phyloP scores from a whole-genome alignment of 2,113 vertebrate species.

The Phyllopteryx taeniolatus region DNA sequence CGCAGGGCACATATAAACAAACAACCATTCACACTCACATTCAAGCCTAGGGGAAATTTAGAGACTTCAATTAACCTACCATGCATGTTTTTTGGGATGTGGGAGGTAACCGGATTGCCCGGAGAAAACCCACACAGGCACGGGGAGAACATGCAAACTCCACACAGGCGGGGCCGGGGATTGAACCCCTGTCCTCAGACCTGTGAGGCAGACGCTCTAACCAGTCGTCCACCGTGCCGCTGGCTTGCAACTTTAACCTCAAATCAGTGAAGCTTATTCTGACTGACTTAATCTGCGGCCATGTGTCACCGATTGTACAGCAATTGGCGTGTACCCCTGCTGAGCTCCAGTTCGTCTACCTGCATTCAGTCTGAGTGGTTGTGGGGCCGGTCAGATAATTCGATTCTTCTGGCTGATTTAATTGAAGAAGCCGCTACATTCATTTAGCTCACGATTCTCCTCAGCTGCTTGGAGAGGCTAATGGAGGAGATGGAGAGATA shows the following conservation, averaged over 20 bases:
- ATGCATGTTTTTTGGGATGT: no score
- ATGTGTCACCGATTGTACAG: conserved; percentile 17
- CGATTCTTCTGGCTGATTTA: conserved; percentile 53
- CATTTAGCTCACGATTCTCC: conserved; percentile 55
- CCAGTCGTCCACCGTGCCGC: no score
- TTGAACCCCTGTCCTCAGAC: no score
- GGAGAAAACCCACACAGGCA: no score
- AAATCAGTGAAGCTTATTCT: conserved; percentile 31
- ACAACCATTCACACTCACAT: no score
- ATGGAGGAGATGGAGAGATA: conserved; percentile 64
- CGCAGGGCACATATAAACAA: no score
- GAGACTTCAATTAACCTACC: no score
- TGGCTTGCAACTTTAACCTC: conserved; percentile 8
- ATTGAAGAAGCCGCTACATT: conserved; percentile 53
- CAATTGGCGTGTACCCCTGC: conserved; percentile 26
- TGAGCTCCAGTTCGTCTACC: conserved; percentile 36
- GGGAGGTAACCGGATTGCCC: no score
- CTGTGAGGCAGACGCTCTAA: no score
- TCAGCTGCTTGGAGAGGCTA: conserved; percentile 51
- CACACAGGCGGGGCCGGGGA: no score
- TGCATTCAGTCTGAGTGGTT: conserved; percentile 24
- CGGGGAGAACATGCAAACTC: no score
- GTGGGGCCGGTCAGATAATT: conserved; percentile 51
- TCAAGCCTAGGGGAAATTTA: no score
- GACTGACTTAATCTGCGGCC: conserved; percentile 22